Base-by-base conservation (phyloP, 2,113 vertebrate genomes). In the Anolis sagrei region DNA sequence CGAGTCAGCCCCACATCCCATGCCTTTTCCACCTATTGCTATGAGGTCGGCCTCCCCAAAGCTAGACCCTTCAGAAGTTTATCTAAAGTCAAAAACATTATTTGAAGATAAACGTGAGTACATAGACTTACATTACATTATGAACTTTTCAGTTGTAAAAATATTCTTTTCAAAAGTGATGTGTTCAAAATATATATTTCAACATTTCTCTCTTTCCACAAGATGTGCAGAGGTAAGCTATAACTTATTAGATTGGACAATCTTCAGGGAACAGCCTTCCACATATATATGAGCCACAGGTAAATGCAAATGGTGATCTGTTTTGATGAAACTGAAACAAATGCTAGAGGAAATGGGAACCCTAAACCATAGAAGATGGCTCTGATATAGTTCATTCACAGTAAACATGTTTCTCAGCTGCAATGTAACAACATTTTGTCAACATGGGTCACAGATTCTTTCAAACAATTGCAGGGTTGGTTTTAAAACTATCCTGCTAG, bases 61-160 rank as follows among this genome's bases (percentile, higher is more conserved):
- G 89, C 95, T 97, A 44, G 99, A 99, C 91, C 98, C 98, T 1
- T 98, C 98, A 0, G 98, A 99, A 91, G 97, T 99, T 90, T 99
- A 99, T 96, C 94, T 98, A 95, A 99, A 98, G 66, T 99, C 99
- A 81, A 98, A 96, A 94, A 98, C 97, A 34, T 93, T 99, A 8
- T 95, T 97, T 75, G 98, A 99, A 93, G 98, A 97, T 95, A 99
- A 98, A 92, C 99, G 99, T 99, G 88, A 98, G 99, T 97, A 81
- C 6, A 21, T 81, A 32, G 9, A 4, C 44, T 70, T 86, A 25
- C 10, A 4, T 73, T n/a, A 27, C 7, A 49, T 48, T 78, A 48
- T 64, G 27, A 78, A 62, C 58, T 81, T 58, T 9, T 51, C 19
- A 64, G 34, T 61, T 49, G 13, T 39, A n/a, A 83, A 75, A 29